Percentiles rank a stretch among this genome's conserved stretches.
Evolutionary conservation across 1,140 invertebrate genomes (phyloP).

Genomic region (Drosophila lacteicornis): DNA sequence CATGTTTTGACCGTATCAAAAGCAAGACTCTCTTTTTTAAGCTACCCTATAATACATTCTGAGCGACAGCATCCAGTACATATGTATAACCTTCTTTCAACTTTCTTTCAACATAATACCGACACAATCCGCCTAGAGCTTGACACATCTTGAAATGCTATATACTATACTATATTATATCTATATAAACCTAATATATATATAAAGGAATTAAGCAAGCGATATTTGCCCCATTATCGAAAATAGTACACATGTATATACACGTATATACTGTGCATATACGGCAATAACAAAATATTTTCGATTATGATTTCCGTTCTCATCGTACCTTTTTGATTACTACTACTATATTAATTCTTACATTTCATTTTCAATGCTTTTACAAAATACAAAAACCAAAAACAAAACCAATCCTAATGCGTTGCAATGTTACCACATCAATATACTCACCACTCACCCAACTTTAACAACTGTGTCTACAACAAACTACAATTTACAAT

Average conservation of each 20-base stretch:
- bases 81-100: slow-evolving; percentile 21
- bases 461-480: slow-evolving; percentile 53
- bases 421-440: slow-evolving; percentile 75
- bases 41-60: slow-evolving; percentile 47
- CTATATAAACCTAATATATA: slow-evolving; percentile 25
- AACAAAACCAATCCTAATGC: slow-evolving; percentile 66
- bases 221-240: slow-evolving; percentile 51
- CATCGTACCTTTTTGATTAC: slow-evolving; percentile 65
- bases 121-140: slow-evolving; percentile 62
- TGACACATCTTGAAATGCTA: slow-evolving; percentile 70
- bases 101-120: slow-evolving; percentile 36
- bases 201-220: slow-evolving; percentile 46
- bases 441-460: slow-evolving; percentile 78
- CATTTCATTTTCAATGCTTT: slow-evolving; percentile 77
- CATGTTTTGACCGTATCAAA: slow-evolving; percentile 69
- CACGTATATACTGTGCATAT: slow-evolving; percentile 40
- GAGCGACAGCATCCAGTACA: slow-evolving; percentile 54
- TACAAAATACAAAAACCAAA: slow-evolving; percentile 47
- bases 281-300: slow-evolving; percentile 42
- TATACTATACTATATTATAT: slow-evolving; percentile 25
- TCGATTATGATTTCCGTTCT: slow-evolving; percentile 53
- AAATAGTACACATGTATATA: slow-evolving; percentile 49
- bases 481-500: slow-evolving; percentile 42
- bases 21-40: slow-evolving; percentile 62
- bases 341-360: slow-evolving; percentile 74